These are phyloP conservation scores for Linnaemya vulpina DNA, from an alignment of 2,888 invertebrate species.

Conservation along the genomic window DNA sequence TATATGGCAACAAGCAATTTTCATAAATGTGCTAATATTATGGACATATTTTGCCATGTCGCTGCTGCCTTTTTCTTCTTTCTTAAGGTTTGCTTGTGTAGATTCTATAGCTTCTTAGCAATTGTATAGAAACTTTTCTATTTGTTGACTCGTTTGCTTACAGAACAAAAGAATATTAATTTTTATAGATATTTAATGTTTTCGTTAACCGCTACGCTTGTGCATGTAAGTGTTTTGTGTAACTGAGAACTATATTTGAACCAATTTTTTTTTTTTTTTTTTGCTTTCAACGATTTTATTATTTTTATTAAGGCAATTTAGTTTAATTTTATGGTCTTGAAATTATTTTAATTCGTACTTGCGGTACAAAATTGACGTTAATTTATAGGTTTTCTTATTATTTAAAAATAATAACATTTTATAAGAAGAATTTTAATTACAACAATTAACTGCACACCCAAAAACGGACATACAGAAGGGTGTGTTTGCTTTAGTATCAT, in stretches of 20 bases:
- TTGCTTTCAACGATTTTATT: slow-evolving; percentile 14
- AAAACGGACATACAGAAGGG: neutral
- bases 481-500: no score
- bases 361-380: neutral
- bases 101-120: neutral
- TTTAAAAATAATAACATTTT: neutral
- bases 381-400: neutral
- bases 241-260: neutral
- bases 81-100: neutral
- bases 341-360: neutral
- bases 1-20: slow-evolving; percentile 71
- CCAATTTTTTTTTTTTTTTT: slow-evolving; percentile 30
- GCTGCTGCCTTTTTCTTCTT: neutral
- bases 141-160: slow-evolving; percentile 9
- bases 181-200: slow-evolving; percentile 54
- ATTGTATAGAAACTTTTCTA: slow-evolving; percentile 64
- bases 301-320: slow-evolving; percentile 33
- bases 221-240: neutral
- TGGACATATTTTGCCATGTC: slow-evolving; percentile 65
- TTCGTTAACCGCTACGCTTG: neutral
- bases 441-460: neutral
- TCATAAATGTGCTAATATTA: slow-evolving; percentile 72
- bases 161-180: slow-evolving; percentile 53
- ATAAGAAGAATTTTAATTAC: neutral
- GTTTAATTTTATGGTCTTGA: slow-evolving; percentile 12